A percentile compares a stretch with the other conserved stretches of the same genome.
These are phyloP conservation scores for Eupithecia inturbata DNA, from an alignment of 2,888 invertebrate species.

Conservation along the genomic window DNA sequence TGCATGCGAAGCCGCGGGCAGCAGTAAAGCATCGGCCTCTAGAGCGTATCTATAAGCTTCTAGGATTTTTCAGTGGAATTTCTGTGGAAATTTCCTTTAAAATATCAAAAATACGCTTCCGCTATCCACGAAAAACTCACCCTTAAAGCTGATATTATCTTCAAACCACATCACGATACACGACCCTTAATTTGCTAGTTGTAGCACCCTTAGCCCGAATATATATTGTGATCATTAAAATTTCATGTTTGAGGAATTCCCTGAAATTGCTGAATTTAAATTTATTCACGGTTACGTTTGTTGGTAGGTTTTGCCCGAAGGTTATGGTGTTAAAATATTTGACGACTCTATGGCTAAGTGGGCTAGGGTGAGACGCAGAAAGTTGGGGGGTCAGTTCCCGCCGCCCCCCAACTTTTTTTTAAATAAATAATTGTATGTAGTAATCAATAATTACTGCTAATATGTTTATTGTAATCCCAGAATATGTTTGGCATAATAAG, in stretches of 20 bases:
- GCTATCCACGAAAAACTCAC: too few species aligned
- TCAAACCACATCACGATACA: conserved; percentile 9
- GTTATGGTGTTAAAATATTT: not conserved
- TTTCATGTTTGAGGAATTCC: conserved; percentile 10
- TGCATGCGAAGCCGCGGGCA: too few species aligned
- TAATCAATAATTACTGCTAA: too few species aligned
- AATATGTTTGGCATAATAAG: too few species aligned
- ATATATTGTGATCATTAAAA: conserved; percentile 19
- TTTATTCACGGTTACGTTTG: not conserved
- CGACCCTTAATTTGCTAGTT: conserved; percentile 17
- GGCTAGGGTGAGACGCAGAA: not conserved
- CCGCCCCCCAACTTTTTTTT: too few species aligned
- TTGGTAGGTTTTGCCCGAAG: not conserved
- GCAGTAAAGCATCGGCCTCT: too few species aligned
- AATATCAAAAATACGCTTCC: too few species aligned
- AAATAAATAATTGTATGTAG: not conserved
- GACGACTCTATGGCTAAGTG: not conserved
- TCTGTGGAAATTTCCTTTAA: too few species aligned
- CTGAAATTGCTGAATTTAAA: not conserved
- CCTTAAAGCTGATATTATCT: too few species aligned
- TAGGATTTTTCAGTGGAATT: too few species aligned
- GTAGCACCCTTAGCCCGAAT: conserved; percentile 10
- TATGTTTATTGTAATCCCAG: too few species aligned
- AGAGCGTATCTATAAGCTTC: too few species aligned
- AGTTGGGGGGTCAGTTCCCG: not conserved